A percentile compares a stretch with the other conserved stretches of the same genome.
Evolutionary conservation across 2,797 vertebrate genomes (phyloP).

Genomic region (Girardinus metallicus): DNA sequence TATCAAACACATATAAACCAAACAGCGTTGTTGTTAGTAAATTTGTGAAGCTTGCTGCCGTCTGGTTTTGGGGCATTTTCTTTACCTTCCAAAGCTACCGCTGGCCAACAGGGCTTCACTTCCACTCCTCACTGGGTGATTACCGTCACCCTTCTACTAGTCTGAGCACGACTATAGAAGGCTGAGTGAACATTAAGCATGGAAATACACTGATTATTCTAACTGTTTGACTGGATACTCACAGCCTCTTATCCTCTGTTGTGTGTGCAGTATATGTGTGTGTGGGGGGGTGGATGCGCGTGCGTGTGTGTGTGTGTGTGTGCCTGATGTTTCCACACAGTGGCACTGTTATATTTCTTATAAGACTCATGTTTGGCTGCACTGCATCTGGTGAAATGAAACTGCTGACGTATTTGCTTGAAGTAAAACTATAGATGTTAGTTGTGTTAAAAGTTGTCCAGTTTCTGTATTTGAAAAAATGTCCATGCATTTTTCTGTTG

Average conservation of each 20-base stretch:
- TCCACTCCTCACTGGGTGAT: slow-evolving; percentile 52
- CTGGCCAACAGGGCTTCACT: slow-evolving; percentile 33
- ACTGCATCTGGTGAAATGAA: slow-evolving; percentile 17
- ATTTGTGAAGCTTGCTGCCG: slow-evolving; percentile 50
- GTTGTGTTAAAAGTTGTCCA: slow-evolving; percentile 9
- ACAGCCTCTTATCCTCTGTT: slow-evolving; percentile 27
- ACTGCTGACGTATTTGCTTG: slow-evolving; percentile 12
- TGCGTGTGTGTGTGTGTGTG: background rate
- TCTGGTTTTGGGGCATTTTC: slow-evolving; percentile 26
- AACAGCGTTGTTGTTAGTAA: slow-evolving; percentile 79
- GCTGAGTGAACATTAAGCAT: slow-evolving; percentile 62
- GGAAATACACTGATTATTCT: slow-evolving; percentile 34
- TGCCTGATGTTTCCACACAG: slow-evolving; percentile 58
- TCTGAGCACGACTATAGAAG: slow-evolving; percentile 71
- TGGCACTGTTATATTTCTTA: slow-evolving; percentile 55
- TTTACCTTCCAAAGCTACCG: slow-evolving; percentile 27
- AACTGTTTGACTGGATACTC: slow-evolving; percentile 33
- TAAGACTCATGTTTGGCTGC: slow-evolving; percentile 27
- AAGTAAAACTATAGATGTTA: slow-evolving; percentile 26
- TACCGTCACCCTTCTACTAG: slow-evolving; percentile 63
- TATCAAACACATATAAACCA: slow-evolving; percentile 23
- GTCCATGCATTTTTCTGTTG: background rate
- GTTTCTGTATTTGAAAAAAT: background rate
- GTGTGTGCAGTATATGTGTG: slow-evolving; percentile 49
- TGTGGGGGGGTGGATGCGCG: background rate